phyloP scores from a whole-genome alignment of 2,888 invertebrate genomes.

The Meiosimyza decipiens region DNA sequence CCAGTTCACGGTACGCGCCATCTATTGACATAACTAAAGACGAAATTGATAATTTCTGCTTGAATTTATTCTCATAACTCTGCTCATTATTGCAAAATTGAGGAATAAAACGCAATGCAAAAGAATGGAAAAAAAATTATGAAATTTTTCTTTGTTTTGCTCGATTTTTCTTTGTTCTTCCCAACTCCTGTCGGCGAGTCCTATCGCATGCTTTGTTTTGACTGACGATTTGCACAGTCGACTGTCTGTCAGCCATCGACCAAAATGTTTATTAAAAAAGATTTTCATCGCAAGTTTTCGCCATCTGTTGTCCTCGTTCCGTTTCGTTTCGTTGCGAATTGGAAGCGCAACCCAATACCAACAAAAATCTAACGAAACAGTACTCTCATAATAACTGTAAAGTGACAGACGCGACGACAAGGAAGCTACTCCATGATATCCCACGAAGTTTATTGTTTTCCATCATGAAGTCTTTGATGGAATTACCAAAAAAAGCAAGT shows the following conservation, averaged over 20 bases:
- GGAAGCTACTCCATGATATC: conserved; percentile 24
- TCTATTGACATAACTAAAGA: conserved; percentile 9
- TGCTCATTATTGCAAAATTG: conserved; percentile 26
- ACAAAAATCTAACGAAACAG: conserved; percentile 14
- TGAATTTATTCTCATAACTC: conserved; percentile 22
- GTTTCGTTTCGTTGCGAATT: neutral
- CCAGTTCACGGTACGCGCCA: neutral
- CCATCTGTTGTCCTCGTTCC: conserved; percentile 42
- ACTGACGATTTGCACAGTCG: neutral
- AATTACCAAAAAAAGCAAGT: conserved; percentile 28
- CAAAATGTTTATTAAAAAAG: conserved; percentile 41
- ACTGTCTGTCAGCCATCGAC: conserved; percentile 7
- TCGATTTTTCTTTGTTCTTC: neutral
- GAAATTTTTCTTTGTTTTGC: conserved; percentile 12
- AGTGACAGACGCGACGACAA: conserved; percentile 27
- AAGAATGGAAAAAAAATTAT: conserved; percentile 2
- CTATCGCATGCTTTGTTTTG: conserved; percentile 4
- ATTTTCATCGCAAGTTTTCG: conserved; percentile 39
- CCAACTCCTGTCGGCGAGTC: neutral
- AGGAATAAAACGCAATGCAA: neutral
- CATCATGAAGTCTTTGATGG: conserved; percentile 40
- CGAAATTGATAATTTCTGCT: conserved; percentile 21
- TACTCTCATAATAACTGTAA: neutral
- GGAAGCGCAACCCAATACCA: conserved; percentile 28
- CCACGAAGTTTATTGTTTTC: conserved; percentile 42